A percentile compares a stretch with the other conserved stretches of the same genome.
Evolutionary conservation across 2,797 vertebrate species (phyloP).

Genomic region (Schizothorax lantsangensis): DNA sequence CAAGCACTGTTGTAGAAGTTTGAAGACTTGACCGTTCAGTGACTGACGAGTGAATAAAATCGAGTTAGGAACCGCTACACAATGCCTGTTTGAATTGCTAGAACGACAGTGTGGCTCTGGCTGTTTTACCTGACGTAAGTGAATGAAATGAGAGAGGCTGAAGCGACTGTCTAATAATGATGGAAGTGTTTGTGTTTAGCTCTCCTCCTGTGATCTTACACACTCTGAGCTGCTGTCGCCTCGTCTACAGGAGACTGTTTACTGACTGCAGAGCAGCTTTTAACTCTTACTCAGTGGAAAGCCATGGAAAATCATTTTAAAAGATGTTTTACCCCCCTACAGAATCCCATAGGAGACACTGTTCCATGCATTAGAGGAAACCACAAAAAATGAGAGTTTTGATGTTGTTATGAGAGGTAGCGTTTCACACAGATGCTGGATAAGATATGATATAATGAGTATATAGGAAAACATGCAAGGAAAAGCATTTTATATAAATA

Average conservation of each 20-base stretch:
- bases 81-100: neutral
- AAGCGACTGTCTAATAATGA: constrained; percentile 10
- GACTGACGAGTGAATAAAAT: constrained; percentile 11
- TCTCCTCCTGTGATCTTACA: constrained; percentile 12
- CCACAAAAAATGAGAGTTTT: neutral
- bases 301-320: neutral
- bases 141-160: constrained; percentile 1
- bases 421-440: neutral
- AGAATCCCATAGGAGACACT: too few relatives aligned
- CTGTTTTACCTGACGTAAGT: constrained; percentile 17
- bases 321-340: too few relatives aligned
- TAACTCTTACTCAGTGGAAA: neutral
- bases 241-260: neutral
- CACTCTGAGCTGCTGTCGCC: neutral
- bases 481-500: neutral
- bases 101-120: neutral
- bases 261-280: constrained; percentile 3
- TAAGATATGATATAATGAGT: neutral
- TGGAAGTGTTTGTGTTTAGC: constrained; percentile 1
- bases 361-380: neutral
- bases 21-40: constrained; percentile 12
- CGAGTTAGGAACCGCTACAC: neutral
- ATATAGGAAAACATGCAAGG: neutral
- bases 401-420: neutral
- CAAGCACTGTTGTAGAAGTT: constrained; percentile 10